Conservation (phyloP, 1,140 invertebrate genomes). For the Cydia splendana region DNA sequence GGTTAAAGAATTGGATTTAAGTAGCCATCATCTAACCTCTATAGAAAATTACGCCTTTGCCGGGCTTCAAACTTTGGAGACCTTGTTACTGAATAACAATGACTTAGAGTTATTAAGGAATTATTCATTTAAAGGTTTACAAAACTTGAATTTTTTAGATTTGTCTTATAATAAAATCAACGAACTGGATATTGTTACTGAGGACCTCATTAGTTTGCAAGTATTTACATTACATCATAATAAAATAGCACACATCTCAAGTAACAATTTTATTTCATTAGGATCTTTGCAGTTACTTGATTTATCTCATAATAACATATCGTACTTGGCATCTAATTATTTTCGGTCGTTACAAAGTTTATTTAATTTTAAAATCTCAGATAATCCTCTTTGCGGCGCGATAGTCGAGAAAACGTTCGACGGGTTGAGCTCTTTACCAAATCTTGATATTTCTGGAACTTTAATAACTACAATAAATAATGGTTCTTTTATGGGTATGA, state of each 20-base stretch:
- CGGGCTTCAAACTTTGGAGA: background rate
- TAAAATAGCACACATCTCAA: constrained; percentile 28
- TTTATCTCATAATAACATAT: constrained; percentile 58
- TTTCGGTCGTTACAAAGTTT: constrained; percentile 48
- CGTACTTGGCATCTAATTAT: constrained; percentile 46
- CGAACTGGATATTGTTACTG: background rate
- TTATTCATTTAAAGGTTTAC: constrained; percentile 18
- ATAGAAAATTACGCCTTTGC: constrained; percentile 26
- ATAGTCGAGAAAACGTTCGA: constrained; percentile 51
- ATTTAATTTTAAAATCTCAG: constrained; percentile 49
- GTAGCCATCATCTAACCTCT: background rate
- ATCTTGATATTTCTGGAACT: constrained; percentile 53
- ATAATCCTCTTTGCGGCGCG: constrained; percentile 48
- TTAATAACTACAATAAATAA: constrained; percentile 49
- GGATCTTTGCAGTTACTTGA: constrained; percentile 50
- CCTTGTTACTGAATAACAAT: constrained; percentile 15
- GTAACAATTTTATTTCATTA: constrained; percentile 47
- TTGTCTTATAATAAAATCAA: constrained; percentile 12
- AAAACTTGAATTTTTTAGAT: constrained; percentile 2
- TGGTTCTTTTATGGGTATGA: constrained; percentile 58
- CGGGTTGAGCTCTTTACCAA: constrained; percentile 48
- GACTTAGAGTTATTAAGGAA: background rate
- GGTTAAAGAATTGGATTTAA: constrained; percentile 4
- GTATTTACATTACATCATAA: constrained; percentile 13
- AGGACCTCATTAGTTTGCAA: constrained; percentile 12